Conservation (phyloP, 1,140 invertebrate species). For the Eriocheir sinensis region DNA sequence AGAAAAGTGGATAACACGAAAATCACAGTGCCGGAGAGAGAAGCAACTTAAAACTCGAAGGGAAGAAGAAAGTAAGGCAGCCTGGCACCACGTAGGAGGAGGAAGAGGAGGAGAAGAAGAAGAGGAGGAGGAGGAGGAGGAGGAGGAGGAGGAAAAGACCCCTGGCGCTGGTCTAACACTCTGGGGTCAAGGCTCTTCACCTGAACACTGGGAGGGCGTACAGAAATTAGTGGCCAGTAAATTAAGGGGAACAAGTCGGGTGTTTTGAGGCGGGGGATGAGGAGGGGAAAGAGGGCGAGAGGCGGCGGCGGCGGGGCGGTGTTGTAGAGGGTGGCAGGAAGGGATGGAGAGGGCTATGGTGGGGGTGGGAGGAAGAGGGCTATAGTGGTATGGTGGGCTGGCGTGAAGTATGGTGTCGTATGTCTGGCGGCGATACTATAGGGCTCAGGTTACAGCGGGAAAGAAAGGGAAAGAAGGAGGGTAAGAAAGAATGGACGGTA, state of each 20-base stretch:
- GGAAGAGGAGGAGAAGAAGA: too few relatives aligned
- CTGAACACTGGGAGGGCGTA: constrained; percentile 48
- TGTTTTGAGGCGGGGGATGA: neutral
- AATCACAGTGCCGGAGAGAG: too few relatives aligned
- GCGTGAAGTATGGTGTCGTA: constrained; percentile 51
- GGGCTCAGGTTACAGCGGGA: constrained; percentile 30
- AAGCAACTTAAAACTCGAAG: too few relatives aligned
- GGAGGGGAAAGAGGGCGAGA: neutral
- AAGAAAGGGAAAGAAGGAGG: neutral
- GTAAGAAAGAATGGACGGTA: neutral
- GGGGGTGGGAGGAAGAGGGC: too few relatives aligned
- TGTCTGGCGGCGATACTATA: constrained; percentile 16
- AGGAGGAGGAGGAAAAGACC: too few relatives aligned
- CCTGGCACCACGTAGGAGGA: neutral
- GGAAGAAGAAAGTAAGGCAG: too few relatives aligned
- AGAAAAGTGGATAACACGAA: too few relatives aligned
- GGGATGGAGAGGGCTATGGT: too few relatives aligned
- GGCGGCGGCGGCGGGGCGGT: neutral
- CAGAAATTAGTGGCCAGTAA: constrained; percentile 59
- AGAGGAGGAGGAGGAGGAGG: too few relatives aligned
- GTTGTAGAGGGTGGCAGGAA: too few relatives aligned
- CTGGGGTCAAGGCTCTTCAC: neutral
- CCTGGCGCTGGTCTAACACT: neutral
- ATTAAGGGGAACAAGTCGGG: constrained; percentile 50
- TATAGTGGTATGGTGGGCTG: constrained; percentile 3